A percentile compares a stretch with the other conserved stretches of the same genome.
Conservation (phyloP, 2,113 vertebrate genomes). For the Sitta europaea region DNA sequence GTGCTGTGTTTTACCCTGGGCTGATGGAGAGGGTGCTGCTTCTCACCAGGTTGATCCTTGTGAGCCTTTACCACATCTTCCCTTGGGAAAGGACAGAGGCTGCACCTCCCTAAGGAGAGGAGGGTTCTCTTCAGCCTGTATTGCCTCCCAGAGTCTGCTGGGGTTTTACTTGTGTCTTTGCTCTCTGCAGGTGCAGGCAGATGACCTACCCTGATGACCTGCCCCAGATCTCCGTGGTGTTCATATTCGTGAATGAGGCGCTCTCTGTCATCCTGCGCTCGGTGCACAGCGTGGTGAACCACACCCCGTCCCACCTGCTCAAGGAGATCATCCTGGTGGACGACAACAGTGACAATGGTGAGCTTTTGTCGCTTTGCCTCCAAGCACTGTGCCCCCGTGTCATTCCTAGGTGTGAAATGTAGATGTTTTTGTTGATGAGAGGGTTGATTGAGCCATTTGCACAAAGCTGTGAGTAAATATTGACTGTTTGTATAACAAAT, state of each 20-base stretch:
- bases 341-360: slow-evolving; percentile 96
- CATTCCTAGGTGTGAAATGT: neutral
- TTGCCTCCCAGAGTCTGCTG: neutral
- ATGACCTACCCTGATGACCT: slow-evolving; percentile 82
- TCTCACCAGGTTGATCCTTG: neutral
- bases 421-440: neutral
- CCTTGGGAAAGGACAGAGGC: neutral
- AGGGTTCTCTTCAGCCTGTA: neutral
- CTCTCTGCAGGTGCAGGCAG: slow-evolving; percentile 83
- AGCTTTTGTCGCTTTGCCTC: neutral
- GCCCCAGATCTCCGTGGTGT: slow-evolving; percentile 95
- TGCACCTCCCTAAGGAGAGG: neutral
- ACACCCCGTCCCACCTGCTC: slow-evolving; percentile 90
- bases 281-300: slow-evolving; percentile 95
- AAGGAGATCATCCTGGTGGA: slow-evolving; percentile 97
- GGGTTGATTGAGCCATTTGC: neutral
- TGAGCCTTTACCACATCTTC: neutral
- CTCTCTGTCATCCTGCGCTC: slow-evolving; percentile 95
- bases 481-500: neutral
- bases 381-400: rapidly evolving
- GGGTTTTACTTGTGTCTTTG: neutral
- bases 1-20: neutral
- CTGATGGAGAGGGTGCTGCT: neutral
- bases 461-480: neutral
- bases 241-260: slow-evolving; percentile 96